Evolutionary conservation across 2,113 vertebrate species (phyloP), one percentile per base, ranked within the genome.

Genomic region (Atrichornis clamosus): DNA sequence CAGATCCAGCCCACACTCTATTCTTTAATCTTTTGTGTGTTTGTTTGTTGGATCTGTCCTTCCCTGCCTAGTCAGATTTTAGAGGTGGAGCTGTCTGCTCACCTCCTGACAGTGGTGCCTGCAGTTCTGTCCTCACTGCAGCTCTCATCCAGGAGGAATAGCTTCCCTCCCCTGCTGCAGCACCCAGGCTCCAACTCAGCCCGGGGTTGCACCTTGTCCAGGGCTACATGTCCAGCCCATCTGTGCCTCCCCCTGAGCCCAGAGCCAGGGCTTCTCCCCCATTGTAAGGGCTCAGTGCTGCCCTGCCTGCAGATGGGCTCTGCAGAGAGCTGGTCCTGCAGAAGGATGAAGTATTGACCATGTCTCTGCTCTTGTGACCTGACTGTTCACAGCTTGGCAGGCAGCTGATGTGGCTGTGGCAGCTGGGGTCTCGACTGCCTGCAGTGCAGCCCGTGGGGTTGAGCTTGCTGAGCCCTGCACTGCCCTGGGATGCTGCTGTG

Each of bases 221-320:
- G n/a, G 39, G 14, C 28, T 64, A n/a, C 62, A 22, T 1, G 2
- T 64, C 72, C 50, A 39, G 15, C 42, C 52, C 15, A 24, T 30
- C 46, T 1, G 0, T 9, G 7, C 16, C 32, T 37, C 24, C 12
- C 50, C 1, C 1, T 9, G 60, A 84, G n/a, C 32, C 52, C 49
- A 32, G 16, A 87, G 21, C 37, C 3, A 7, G 53, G 32, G 33
- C 3, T 73, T 10, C 4, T 28, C 15, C 37, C 11, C 20, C 5
- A 23, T 21, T 10, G 52, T 28, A 76, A 9, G 21, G n/a, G 33
- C 33, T 83, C 37, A 13, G n/a, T 13, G 46, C 64, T 78, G 67
- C 53, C n/a, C 39, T 85, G 52, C 41, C 50, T 9, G 33, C 68
- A 33, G n/a, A 7, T 3, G 23, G 47, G 41, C 11, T 63, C 59